phyloP scores from a whole-genome alignment of 2,113 vertebrate genomes.

The Apaloderma vittatum region DNA sequence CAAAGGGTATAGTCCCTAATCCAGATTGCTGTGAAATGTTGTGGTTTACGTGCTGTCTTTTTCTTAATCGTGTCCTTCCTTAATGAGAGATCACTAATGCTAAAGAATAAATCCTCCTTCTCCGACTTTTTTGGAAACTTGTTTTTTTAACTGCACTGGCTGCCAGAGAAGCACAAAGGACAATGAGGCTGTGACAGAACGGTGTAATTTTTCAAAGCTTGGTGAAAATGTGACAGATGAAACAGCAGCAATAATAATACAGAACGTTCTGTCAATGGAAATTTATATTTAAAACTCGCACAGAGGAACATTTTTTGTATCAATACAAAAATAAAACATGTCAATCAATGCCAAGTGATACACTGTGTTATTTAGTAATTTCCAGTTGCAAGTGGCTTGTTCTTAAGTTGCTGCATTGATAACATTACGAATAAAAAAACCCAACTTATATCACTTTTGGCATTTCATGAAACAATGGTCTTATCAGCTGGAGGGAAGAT shows the following conservation, averaged over 20 bases:
- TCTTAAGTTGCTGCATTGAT: neutral
- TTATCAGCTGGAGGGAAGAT: neutral
- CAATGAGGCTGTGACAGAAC: neutral
- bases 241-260: conserved; percentile 27
- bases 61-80: neutral
- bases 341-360: conserved; percentile 29
- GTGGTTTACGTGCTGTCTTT: neutral
- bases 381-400: neutral
- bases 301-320: neutral
- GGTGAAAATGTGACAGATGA: conserved; percentile 30
- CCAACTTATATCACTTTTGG: neutral
- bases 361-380: neutral
- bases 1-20: neutral
- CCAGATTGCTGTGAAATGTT: neutral
- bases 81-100: neutral
- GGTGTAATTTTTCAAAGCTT: neutral
- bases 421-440: neutral
- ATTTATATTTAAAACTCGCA: conserved; percentile 21
- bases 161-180: conserved; percentile 18
- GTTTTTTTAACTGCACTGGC: neutral
- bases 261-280: conserved; percentile 56
- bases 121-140: neutral
- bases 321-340: conserved; percentile 43
- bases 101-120: neutral
- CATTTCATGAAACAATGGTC: neutral